Conservation (phyloP, 92 coral and sea anemone genomes). For the Actinernus sp. region DNA sequence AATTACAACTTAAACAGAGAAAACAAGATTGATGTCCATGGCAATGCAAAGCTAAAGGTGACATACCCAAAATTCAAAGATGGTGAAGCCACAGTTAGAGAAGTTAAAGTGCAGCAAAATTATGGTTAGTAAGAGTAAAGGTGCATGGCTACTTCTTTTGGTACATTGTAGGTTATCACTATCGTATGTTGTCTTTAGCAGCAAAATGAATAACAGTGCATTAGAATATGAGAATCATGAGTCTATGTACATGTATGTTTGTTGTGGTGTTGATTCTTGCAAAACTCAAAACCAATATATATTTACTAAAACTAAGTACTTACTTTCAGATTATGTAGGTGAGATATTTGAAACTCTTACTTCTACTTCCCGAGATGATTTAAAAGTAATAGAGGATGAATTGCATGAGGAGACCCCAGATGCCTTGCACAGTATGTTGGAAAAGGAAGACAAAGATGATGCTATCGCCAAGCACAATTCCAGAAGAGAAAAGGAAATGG, state of each 20-base stretch:
- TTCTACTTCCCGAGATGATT: conserved; percentile 18
- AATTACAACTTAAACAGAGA: conserved; percentile 9
- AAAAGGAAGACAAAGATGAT: conserved; percentile 30
- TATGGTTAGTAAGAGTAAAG: conserved; percentile 2
- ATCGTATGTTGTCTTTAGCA: too few relatives aligned
- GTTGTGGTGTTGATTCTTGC: too few relatives aligned
- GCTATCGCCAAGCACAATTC: conserved; percentile 17
- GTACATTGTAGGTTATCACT: too few relatives aligned
- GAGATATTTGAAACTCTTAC: conserved; percentile 34
- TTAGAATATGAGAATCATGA: too few relatives aligned
- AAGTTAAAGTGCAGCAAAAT: conserved; percentile 1
- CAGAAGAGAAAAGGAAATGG: conserved; percentile 21
- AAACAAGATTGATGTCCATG: conserved; percentile 1
- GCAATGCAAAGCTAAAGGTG: neutral
- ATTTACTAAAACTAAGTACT: too few relatives aligned
- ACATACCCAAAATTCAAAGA: conserved; percentile 2
- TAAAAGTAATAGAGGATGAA: conserved; percentile 18
- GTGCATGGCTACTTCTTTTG: neutral
- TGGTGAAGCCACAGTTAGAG: too few relatives aligned
- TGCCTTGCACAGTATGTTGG: conserved; percentile 44
- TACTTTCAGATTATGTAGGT: conserved; percentile 57
- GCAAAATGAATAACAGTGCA: too few relatives aligned
- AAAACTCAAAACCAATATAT: too few relatives aligned
- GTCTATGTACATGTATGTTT: too few relatives aligned
- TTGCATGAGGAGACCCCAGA: conserved; percentile 32